Evolutionary conservation across 2,888 invertebrate species (phyloP), one percentile per base, ranked within the genome.

Genomic region (Cheiracanthium punctorium): DNA sequence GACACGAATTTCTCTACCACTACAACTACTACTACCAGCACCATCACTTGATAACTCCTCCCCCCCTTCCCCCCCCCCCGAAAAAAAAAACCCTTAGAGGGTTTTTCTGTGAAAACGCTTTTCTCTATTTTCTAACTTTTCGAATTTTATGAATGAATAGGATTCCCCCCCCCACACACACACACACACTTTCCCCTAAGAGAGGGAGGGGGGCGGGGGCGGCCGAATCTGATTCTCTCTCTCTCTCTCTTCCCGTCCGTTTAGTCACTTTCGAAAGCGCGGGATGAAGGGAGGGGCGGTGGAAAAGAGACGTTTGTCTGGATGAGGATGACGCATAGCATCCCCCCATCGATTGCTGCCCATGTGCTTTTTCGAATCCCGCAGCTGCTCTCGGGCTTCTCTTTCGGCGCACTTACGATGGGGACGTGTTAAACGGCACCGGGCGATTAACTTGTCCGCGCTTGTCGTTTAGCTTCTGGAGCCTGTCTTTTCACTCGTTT

Each of bases 261-360:
- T 84, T 84, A 84, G 82, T 84, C 82, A 84, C 73, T 17, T 58
- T 24, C 20, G 58, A 58, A 58, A 17, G 12, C 5, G 12, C 5
- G 12, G 12, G 12, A 37, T 8, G 37, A 5, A 48, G 64, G 73
- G 64, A 37, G 33, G 37, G 32, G 28, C 28, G 43, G n/a, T 17
- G 30, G 30, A 29, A 58, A 24, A 64, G 71, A 48, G 80, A 70
- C 71, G 52, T 58, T 80, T 72, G 80, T 71, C 64, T 20, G 43
- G 71, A 77, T 69, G 77, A 65, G 48, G 82, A 82, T 82, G 82
- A 84, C 82, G 82, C 82, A 82, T 82, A 24, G 72, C 82, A 69
- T 67, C 73, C n/a, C n/a, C n/a, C n/a, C 76, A 82, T 82, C 76
- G 82, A 84, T 84, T 77, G 72, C 65, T 72, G 71, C 72, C 82